These are phyloP conservation scores for Pentalonia nigronervosa DNA, from an alignment of 1,140 invertebrate genomes.

Conservation along the genomic window DNA sequence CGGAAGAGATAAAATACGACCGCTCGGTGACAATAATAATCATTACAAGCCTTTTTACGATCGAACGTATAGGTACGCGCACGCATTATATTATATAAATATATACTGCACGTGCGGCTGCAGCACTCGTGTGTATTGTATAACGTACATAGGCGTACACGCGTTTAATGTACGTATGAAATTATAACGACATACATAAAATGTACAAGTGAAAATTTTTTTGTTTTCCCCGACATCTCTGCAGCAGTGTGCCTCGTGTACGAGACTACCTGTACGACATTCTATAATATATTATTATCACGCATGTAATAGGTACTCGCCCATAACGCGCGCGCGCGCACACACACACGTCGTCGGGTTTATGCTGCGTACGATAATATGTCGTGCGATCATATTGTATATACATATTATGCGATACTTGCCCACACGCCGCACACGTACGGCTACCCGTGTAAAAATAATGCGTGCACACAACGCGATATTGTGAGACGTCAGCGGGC, in stretches of 20 bases:
- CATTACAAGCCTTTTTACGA: constrained; percentile 47
- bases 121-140: neutral
- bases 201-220: neutral
- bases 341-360: neutral
- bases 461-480: neutral
- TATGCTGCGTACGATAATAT: neutral
- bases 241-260: neutral
- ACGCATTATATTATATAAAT: neutral
- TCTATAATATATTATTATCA: no score
- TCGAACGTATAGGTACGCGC: neutral
- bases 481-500: constrained; percentile 22
- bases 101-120: neutral
- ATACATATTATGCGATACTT: neutral
- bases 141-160: neutral
- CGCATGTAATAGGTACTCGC: no score
- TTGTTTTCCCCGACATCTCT: neutral
- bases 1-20: neutral
- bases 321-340: no score
- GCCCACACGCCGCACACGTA: neutral
- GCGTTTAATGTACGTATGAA: neutral
- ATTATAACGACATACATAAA: constrained; percentile 9
- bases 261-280: neutral
- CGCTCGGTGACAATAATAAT: constrained; percentile 36
- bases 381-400: neutral
- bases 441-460: no score